These are phyloP conservation scores for Pogonophryne albipinna DNA, from an alignment of 2,797 vertebrate species.

Conservation along the genomic window DNA sequence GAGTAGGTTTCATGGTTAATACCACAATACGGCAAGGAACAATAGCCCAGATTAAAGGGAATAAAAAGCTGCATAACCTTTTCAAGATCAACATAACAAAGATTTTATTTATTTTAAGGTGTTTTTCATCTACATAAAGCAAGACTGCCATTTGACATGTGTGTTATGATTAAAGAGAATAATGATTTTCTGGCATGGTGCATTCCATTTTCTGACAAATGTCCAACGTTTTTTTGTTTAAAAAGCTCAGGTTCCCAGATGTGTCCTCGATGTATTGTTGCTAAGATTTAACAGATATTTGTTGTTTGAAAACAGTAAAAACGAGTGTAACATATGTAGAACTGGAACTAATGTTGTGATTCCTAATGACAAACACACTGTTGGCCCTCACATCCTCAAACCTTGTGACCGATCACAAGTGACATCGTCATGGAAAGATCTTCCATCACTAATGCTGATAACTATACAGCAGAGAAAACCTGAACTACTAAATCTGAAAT, in stretches of 20 bases:
- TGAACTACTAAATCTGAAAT: not conserved
- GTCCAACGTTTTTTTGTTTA: conserved; percentile 35
- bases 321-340: conserved; percentile 16
- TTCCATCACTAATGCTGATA: conserved; percentile 12
- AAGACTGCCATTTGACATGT: conserved; percentile 35
- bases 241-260: conserved; percentile 22
- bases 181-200: conserved; percentile 38
- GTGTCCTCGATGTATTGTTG: conserved; percentile 11
- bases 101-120: conserved; percentile 24
- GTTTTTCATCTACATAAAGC: conserved; percentile 44
- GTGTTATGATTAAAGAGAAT: conserved; percentile 36
- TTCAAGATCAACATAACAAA: conserved; percentile 44
- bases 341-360: conserved; percentile 17
- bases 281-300: conserved; percentile 24
- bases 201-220: conserved; percentile 16
- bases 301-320: conserved; percentile 24
- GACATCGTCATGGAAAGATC: conserved; percentile 1
- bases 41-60: conserved; percentile 39
- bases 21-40: conserved; percentile 38
- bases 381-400: conserved; percentile 1
- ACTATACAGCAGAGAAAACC: not conserved
- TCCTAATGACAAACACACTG: conserved; percentile 29
- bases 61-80: conserved; percentile 26
- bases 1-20: conserved; percentile 35
- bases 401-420: conserved; percentile 28